Evolutionary conservation across 1,140 invertebrate genomes (phyloP), one percentile per base, ranked within the genome.

Genomic region (Sweltsa coloradensis): DNA sequence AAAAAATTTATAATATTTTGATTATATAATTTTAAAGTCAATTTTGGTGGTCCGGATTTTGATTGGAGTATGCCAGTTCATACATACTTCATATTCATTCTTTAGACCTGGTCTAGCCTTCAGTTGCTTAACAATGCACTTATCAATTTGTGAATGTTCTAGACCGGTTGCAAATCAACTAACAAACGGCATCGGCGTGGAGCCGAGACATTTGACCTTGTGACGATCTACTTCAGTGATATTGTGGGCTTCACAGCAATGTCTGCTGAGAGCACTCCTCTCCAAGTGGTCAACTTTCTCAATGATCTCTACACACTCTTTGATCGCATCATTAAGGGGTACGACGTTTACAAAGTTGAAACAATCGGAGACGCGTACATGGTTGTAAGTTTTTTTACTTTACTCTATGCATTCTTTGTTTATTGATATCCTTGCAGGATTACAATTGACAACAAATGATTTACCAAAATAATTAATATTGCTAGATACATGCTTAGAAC

Each of bases 231-330:
- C 68, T 98, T 98, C 70, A 96, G 91, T 60, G 95, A 98, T 66
- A 97, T 98, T 65, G 94, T 97, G 44, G 94, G 94, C 53, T 98
- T 98, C 70, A 98, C 95, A 29, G 79, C 83, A 37, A 89, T 98
- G 80, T 95, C 91, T 5, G 89, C 92, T 0, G 85, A 91, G 63
- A 95, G 91, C 60, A 89, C 90, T 37, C 92, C 94, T 27, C 72
- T 97, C 55, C 77, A 87, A 70, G 90, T 96, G 54, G 92, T 97
- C 26, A 91, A 89, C 66, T 91, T 97, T 64, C 74, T 97, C 44
- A 95, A 96, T 69, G 90, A 94, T 68, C 73, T 97, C 56, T 97
- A 96, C 65, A 95, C 91, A 34, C 72, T 90, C 46, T 97, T 97
- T 65, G 92, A 97, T 68, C 75, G 81, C 53, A 92, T 95, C 58